Evolutionary conservation across 2,113 vertebrate species (phyloP).

Genomic region (Puma concolor): DNA sequence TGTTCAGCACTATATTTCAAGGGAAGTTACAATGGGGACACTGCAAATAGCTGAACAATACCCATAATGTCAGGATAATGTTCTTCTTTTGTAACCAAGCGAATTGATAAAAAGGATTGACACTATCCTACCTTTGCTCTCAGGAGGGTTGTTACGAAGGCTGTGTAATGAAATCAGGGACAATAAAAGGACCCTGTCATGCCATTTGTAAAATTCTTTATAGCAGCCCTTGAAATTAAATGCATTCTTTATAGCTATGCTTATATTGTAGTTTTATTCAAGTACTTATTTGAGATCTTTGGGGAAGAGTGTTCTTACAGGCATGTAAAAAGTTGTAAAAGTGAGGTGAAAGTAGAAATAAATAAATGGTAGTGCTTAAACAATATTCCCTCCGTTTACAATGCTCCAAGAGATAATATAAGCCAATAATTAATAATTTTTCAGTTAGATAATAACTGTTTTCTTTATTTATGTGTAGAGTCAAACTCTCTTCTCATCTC

Average conservation of each 20-base stretch:
- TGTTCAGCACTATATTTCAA: slow-evolving; percentile 73
- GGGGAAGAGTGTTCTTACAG: slow-evolving; percentile 52
- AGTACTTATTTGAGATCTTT: slow-evolving; percentile 72
- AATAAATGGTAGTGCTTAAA: not conserved
- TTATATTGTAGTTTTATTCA: slow-evolving; percentile 70
- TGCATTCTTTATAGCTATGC: slow-evolving; percentile 25
- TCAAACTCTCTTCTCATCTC: not conserved
- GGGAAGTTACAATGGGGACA: slow-evolving; percentile 73
- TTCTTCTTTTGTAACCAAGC: slow-evolving; percentile 72
- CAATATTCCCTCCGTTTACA: not conserved
- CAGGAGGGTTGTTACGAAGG: slow-evolving; percentile 70
- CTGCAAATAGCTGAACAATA: slow-evolving; percentile 76
- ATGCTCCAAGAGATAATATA: not conserved
- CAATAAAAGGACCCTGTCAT: slow-evolving; percentile 71
- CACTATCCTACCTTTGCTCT: slow-evolving; percentile 68
- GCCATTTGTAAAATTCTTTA: slow-evolving; percentile 79
- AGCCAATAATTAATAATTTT: slow-evolving; percentile 63
- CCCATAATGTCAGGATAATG: slow-evolving; percentile 72
- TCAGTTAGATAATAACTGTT: slow-evolving; percentile 21
- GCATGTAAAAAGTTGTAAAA: slow-evolving; percentile 52
- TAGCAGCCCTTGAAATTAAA: slow-evolving; percentile 78
- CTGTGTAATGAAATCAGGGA: slow-evolving; percentile 73
- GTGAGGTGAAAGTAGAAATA: slow-evolving; percentile 29
- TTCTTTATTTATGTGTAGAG: slow-evolving; percentile 14
- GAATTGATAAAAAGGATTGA: slow-evolving; percentile 72